Base-by-base conservation (phyloP, 2,113 vertebrate species). In the Melospiza melodia region DNA sequence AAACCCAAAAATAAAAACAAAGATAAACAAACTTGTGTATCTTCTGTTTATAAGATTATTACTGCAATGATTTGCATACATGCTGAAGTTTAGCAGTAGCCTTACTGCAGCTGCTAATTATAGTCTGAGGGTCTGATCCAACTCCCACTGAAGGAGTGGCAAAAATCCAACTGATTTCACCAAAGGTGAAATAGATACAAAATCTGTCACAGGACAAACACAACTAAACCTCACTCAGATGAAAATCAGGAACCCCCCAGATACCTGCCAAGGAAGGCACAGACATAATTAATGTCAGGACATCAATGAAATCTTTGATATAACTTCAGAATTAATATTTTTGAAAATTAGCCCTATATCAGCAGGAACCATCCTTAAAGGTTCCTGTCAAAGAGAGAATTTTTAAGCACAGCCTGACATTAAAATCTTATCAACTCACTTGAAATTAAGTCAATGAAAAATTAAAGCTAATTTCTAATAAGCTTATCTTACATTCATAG, bases 381-480 rank as follows among this genome's bases (percentile, higher is more conserved):
- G 98, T 96, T 98, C 96, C 98, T 98, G 98, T 98, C 97, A 97
- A 98, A 99, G 97, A 96, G 97, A 98, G 98, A 98, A 98, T 98
- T 98, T 98, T 98, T 98, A 98, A 98, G 97, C 97, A 97, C 95
- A 87, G 96, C 89, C 96, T 93, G 95, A 98, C 98, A 98, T 99
- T 99, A 99, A 98, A 98, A 97, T 98, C 96, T 98, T 98, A 98
- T 97, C 95, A 90, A 92, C 97, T 97, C 98, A 96, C 97, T 98
- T 98, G 98, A 98, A 99, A 99, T 99, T 98, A 99, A 98, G 98
- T 98, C 98, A 98, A 97, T 97, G 96, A 98, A 98, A 98, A 98
- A 98, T 98, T 95, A 95, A 98, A 98, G 97, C 96, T 93, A 94
- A 98, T 98, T 98, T 98, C 96, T 96, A 97, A 97, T 98, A 96